Evolutionary conservation across 1,140 invertebrate genomes (phyloP), one percentile per base, ranked within the genome.

Genomic region (Colletes gigas): DNA sequence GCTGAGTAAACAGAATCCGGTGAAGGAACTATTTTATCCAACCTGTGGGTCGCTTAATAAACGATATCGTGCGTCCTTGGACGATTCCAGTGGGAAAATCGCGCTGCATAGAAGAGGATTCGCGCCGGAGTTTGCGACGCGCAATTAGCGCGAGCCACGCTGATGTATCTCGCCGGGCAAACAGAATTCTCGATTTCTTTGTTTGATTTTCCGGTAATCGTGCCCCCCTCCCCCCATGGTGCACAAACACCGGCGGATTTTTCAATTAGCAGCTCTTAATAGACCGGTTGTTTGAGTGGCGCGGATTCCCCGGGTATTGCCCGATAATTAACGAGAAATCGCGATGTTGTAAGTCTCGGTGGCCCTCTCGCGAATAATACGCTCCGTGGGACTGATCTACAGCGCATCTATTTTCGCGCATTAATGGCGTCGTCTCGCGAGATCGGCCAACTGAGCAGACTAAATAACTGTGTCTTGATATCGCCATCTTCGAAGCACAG

Each of bases 281-380:
- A 65, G 76, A 72, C 68, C 68, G 59, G 59, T 62, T 78, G 76
- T 78, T 78, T 72, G 68, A 72, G n/a, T 21, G 69, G 10, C 60
- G 44, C 66, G 55, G 54, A 83, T 67, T 60, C 62, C 41, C 65
- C 6, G n/a, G 15, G 39, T 12, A 19, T 12, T 41, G 14, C 52
- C 12, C 59, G 19, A 78, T 86, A 82, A 86, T 86, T 86, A 86
- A 85, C 84, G 81, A 74, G 79, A 41, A 82, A 85, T 86, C 65
- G 79, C 79, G 75, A 74, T 71, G 30, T 30, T 30, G 30, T 14
- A 59, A 19, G 54, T 72, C 65, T 72, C n/a, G 9, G 65, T 3
- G 1, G n/a, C 12, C 30, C 54, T 15, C 5, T 10, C 44, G 44
- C 44, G 44, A 19, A 70, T 21, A 5, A 21, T 21, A n/a, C n/a